These are phyloP conservation scores for Leptobrachium ailaonicum DNA, from an alignment of 2,113 vertebrate species.

Conservation along the genomic window DNA sequence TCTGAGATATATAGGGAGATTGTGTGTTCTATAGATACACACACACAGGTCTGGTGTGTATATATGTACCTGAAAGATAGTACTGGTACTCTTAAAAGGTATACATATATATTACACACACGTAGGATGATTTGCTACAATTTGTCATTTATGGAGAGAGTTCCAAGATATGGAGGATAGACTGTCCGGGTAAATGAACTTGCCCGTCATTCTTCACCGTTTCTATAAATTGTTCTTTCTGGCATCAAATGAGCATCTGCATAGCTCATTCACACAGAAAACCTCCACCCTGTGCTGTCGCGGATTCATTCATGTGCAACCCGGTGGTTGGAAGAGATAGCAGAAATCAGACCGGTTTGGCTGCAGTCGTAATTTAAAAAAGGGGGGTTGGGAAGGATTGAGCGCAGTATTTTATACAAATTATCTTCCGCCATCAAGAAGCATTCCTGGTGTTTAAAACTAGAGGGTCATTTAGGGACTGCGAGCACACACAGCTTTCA, in stretches of 20 bases:
- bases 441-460: not conserved
- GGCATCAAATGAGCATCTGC: constrained; percentile 16
- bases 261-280: constrained; percentile 40
- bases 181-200: too few species aligned
- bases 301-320: constrained; percentile 30
- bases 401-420: constrained; percentile 2
- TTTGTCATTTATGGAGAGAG: too few species aligned
- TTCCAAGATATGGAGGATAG: too few species aligned
- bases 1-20: too few species aligned
- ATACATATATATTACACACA: too few species aligned
- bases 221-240: not conserved
- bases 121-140: too few species aligned
- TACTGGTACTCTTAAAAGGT: too few species aligned
- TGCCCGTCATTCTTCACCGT: not conserved
- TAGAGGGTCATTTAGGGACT: constrained; percentile 17
- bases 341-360: not conserved
- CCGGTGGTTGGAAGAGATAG: not conserved
- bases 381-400: too few species aligned
- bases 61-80: too few species aligned
- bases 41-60: too few species aligned
- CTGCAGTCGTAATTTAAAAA: not conserved
- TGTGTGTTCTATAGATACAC: too few species aligned
- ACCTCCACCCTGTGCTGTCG: constrained; percentile 39
- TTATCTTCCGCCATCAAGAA: not conserved
- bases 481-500: not conserved